A percentile compares a stretch with the other conserved stretches of the same genome.
phyloP scores from a whole-genome alignment of 2,888 invertebrate species.

The Agrotis segetum region DNA sequence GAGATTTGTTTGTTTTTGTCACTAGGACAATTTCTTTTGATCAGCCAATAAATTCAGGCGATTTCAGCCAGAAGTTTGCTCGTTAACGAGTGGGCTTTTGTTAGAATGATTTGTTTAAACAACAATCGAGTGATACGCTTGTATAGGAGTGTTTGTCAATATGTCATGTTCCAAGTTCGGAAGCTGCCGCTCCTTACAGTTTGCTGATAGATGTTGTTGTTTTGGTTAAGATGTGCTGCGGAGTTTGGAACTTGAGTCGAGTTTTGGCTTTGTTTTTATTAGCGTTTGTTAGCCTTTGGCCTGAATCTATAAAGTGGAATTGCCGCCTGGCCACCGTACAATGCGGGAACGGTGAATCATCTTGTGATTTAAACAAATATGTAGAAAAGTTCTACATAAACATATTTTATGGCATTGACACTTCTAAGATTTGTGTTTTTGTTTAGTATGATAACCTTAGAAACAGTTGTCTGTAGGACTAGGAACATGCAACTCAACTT shows the following conservation, averaged over 20 bases:
- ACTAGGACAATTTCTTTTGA: slow-evolving; percentile 64
- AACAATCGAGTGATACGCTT: slow-evolving; percentile 51
- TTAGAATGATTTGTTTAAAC: slow-evolving; percentile 63
- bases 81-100: slow-evolving; percentile 63
- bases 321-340: too few species aligned
- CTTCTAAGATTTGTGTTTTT: too few species aligned
- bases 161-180: slow-evolving; percentile 32
- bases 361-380: too few species aligned
- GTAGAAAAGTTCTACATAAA: too few species aligned
- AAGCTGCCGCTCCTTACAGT: slow-evolving; percentile 35
- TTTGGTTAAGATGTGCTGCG: slow-evolving; percentile 1
- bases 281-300: neutral
- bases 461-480: too few species aligned
- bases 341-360: too few species aligned
- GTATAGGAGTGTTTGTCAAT: slow-evolving; percentile 50
- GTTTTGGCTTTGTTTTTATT: slow-evolving; percentile 1
- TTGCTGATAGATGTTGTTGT: slow-evolving; percentile 30
- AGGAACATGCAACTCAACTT: too few species aligned
- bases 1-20: slow-evolving; percentile 15
- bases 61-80: slow-evolving; percentile 62
- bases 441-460: too few species aligned
- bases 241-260: neutral
- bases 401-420: too few species aligned
- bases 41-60: slow-evolving; percentile 65
- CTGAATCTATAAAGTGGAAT: too few species aligned